phyloP scores from a whole-genome alignment of 2,113 vertebrate species.

The Sinocyclocheilus maitianheensis region DNA sequence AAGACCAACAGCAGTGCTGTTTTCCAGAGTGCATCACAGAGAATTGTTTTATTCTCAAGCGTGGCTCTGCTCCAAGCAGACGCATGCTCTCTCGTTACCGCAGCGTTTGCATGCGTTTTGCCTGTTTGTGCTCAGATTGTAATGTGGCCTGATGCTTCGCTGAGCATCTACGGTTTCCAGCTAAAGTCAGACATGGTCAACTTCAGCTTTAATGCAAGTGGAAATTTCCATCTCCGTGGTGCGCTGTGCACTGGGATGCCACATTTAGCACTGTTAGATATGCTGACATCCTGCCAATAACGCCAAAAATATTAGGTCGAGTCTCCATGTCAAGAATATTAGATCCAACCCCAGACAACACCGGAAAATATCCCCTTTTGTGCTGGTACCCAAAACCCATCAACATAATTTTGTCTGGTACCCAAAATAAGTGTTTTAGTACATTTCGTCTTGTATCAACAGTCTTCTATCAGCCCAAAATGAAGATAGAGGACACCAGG shows the following conservation, averaged over 20 bases:
- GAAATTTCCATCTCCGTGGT: conserved; percentile 40
- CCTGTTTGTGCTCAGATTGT: conserved; percentile 41
- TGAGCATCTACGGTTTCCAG: conserved; percentile 48
- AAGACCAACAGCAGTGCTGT: conserved; percentile 23
- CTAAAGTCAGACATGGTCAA: conserved; percentile 34
- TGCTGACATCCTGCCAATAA: background rate
- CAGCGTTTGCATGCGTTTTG: conserved; percentile 54
- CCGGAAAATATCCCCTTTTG: no score
- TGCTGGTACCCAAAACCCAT: no score
- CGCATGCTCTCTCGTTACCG: background rate
- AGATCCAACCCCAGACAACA: no score
- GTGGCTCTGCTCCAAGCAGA: conserved; percentile 4
- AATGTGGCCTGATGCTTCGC: conserved; percentile 38
- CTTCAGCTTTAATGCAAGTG: conserved; percentile 21
- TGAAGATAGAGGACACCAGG: background rate
- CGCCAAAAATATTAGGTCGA: no score
- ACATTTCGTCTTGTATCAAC: no score
- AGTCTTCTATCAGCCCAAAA: background rate
- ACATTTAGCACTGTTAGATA: background rate
- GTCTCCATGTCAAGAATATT: no score
- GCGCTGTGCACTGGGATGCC: background rate
- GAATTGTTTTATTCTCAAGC: conserved; percentile 27
- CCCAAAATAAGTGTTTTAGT: background rate
- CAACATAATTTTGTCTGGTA: background rate
- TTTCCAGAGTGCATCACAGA: background rate